phyloP scores from a whole-genome alignment of 2,888 invertebrate species.

The Deroplatys truncata region DNA sequence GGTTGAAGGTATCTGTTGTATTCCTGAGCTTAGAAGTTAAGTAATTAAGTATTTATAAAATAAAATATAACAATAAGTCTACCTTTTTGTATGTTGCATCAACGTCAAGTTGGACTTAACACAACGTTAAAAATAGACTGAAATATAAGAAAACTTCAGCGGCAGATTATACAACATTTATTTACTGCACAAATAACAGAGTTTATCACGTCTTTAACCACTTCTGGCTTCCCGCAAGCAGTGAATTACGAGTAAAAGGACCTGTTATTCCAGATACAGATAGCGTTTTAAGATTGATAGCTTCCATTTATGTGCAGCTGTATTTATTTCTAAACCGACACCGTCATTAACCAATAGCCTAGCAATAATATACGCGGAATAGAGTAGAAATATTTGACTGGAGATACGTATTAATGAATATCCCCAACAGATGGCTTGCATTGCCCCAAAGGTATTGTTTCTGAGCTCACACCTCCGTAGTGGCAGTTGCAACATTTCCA shows the following conservation, averaged over 20 bases:
- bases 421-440: not conserved
- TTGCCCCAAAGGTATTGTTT: not conserved
- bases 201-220: not conserved
- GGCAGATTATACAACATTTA: too few relatives aligned
- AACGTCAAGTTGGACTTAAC: too few relatives aligned
- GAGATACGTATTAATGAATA: not conserved
- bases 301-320: not conserved
- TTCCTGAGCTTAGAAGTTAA: too few relatives aligned
- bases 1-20: too few relatives aligned
- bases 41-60: too few relatives aligned
- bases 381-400: not conserved
- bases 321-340: not conserved
- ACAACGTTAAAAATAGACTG: too few relatives aligned
- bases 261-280: not conserved
- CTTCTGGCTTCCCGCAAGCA: too few relatives aligned
- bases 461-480: not conserved
- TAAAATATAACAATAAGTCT: too few relatives aligned
- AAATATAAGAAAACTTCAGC: too few relatives aligned
- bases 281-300: not conserved
- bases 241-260: too few relatives aligned
- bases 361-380: not conserved
- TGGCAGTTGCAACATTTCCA: not conserved
- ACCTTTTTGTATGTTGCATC: too few relatives aligned
- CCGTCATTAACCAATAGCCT: not conserved
- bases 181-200: too few relatives aligned